These are phyloP conservation scores for Engraulis encrasicolus DNA, from an alignment of 2,113 vertebrate species.

Conservation along the genomic window DNA sequence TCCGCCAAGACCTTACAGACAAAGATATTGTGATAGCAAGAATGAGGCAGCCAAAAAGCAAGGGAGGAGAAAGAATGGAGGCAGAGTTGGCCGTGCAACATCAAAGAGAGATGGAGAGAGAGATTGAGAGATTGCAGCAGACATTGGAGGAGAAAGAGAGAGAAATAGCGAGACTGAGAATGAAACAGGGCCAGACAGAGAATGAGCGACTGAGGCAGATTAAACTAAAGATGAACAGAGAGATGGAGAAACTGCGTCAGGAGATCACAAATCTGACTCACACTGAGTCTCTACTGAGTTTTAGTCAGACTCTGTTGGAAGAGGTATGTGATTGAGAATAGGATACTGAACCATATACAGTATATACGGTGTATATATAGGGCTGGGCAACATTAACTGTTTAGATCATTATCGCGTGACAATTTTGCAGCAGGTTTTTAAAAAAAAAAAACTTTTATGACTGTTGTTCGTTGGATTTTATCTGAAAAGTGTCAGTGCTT, in stretches of 20 bases:
- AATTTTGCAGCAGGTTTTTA: too few relatives aligned
- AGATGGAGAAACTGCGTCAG: neutral
- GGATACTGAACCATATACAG: too few relatives aligned
- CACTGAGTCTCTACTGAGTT: neutral
- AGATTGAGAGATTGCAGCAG: neutral
- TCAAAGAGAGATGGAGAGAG: neutral
- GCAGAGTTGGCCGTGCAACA: neutral
- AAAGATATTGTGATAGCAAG: too few relatives aligned
- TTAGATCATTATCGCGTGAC: too few relatives aligned
- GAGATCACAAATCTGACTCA: neutral
- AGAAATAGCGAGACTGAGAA: neutral
- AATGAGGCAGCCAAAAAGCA: neutral
- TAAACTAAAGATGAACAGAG: neutral
- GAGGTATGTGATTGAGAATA: neutral
- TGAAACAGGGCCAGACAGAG: neutral
- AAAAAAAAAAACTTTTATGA: too few relatives aligned
- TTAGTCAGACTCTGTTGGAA: too few relatives aligned
- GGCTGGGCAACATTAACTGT: too few relatives aligned
- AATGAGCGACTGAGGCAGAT: neutral
- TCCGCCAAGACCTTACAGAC: too few relatives aligned
- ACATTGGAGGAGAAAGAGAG: neutral
- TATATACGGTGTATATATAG: too few relatives aligned
- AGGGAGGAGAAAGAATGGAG: neutral
- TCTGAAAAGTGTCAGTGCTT: too few relatives aligned
- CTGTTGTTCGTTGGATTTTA: too few relatives aligned